Evolutionary conservation across 2,888 invertebrate species (phyloP).

Genomic region (Lobophora halterata): DNA sequence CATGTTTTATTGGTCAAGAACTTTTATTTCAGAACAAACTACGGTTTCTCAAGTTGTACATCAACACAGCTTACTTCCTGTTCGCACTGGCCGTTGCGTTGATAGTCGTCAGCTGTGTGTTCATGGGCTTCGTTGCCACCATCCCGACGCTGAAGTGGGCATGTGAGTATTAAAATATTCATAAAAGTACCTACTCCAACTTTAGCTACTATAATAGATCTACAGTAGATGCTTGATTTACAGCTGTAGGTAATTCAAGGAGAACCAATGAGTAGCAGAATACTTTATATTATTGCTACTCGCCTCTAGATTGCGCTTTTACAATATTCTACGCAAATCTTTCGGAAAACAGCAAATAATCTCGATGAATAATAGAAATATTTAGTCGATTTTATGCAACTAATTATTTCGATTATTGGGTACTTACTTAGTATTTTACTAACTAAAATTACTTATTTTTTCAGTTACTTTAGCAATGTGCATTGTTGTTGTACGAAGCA

Average conservation of each 20-base stretch:
- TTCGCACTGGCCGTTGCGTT: slow-evolving; percentile 51
- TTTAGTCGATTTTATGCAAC: neutral
- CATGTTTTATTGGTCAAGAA: too few species aligned
- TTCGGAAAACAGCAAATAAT: too few species aligned
- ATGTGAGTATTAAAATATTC: slow-evolving; percentile 48
- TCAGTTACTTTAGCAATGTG: slow-evolving; percentile 60
- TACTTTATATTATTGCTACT: neutral
- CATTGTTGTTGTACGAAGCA: slow-evolving; percentile 60
- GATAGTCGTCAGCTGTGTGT: slow-evolving; percentile 56
- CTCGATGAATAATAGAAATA: neutral
- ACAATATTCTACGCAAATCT: too few species aligned
- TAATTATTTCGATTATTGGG: too few species aligned
- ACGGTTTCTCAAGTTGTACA: slow-evolving; percentile 49
- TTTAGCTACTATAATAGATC: too few species aligned
- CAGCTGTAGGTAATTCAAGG: too few species aligned
- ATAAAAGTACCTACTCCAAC: neutral
- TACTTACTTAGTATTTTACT: too few species aligned
- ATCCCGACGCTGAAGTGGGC: slow-evolving; percentile 58
- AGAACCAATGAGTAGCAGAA: too few species aligned
- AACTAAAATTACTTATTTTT: slow-evolving; percentile 29
- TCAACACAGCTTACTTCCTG: slow-evolving; percentile 50
- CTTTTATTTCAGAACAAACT: slow-evolving; percentile 53
- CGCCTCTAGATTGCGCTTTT: slow-evolving; percentile 5
- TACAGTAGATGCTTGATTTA: too few species aligned
- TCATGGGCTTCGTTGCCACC: slow-evolving; percentile 57